Base-by-base conservation (phyloP, 2,113 vertebrate genomes). In the Tyto alba region DNA sequence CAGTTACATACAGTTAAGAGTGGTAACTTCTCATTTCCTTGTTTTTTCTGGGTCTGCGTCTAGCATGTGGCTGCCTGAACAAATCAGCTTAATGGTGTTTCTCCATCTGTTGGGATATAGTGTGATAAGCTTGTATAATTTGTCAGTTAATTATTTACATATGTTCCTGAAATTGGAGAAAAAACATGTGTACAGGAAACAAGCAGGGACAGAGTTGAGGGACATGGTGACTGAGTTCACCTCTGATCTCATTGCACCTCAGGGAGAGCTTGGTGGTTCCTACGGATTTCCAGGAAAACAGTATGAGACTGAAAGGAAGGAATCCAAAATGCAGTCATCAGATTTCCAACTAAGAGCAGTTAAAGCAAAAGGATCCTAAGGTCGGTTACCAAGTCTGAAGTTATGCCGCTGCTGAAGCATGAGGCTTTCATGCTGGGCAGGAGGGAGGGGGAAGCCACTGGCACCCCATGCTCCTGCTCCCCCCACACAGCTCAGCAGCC, bases 71-170 rank as follows among this genome's bases (percentile, higher is more conserved):
- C 87, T 96, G 95, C 89, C 89, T 95, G 96, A 95, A 87, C 91
- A 94, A 96, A 96, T 95, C 92, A 92, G 41, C 93, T 94, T 96
- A 95, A 96, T 95, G 81, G 62, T 5, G 38, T 93, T 93, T 90
- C 92, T 96, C 96, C 95, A 96, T 96, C 96, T 96, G 95, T 82
- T 92, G 74, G 84, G 80, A 82, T 88, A 81, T 14, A 85, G 84
- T 62, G 84, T 76, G 66, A 93, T 96, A 96, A 96, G 92, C 84
- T 84, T 89, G 80, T 85, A 85, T 93, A 95, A 97, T 96, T 96
- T 96, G 89, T 95, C 95, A 94, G 94, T 94, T 96, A 97, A 96
- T 96, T 96, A 96, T 97, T 97, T 97, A 96, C 96, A 94, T 96
- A 95, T 96, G 96, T 91, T 96, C 89, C 62, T 91, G 66, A 94